phyloP scores from a whole-genome alignment of 2,797 vertebrate genomes.

The Myiotriccus ornatus region DNA sequence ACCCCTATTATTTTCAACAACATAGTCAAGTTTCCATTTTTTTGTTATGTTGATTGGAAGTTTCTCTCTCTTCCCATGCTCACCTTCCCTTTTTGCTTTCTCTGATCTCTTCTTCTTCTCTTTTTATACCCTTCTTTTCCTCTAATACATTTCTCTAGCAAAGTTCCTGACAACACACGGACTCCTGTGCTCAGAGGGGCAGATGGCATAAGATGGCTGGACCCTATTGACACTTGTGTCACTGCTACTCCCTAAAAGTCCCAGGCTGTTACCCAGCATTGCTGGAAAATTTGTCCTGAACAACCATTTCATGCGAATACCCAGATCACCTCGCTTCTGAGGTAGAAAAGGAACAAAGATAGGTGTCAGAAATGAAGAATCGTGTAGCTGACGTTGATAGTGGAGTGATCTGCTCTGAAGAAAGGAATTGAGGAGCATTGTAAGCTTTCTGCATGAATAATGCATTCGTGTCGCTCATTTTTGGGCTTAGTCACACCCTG shows the following conservation, averaged over 20 bases:
- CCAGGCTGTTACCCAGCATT: background rate
- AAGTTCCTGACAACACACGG: background rate
- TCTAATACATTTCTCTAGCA: background rate
- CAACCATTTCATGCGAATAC: background rate
- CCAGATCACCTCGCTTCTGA: background rate
- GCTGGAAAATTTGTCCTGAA: background rate
- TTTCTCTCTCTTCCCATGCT: background rate
- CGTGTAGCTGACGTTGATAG: background rate
- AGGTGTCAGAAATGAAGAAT: slow-evolving; percentile 55
- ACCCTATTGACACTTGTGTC: background rate
- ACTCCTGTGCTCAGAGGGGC: background rate
- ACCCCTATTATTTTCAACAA: slow-evolving; percentile 39
- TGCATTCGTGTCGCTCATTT: slow-evolving; percentile 48
- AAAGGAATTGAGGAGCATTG: slow-evolving; percentile 24
- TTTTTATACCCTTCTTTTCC: background rate
- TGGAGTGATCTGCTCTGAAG: background rate
- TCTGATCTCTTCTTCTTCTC: background rate
- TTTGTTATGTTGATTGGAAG: background rate
- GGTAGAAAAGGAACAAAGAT: slow-evolving; percentile 40
- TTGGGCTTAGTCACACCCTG: slow-evolving; percentile 65
- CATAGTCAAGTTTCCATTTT: slow-evolving; percentile 7
- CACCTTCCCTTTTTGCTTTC: background rate
- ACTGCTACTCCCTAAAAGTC: background rate
- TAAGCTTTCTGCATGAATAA: slow-evolving; percentile 53
- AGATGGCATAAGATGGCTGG: background rate